Conservation (phyloP, 1,140 invertebrate species). For the Sycophila sp. region DNA sequence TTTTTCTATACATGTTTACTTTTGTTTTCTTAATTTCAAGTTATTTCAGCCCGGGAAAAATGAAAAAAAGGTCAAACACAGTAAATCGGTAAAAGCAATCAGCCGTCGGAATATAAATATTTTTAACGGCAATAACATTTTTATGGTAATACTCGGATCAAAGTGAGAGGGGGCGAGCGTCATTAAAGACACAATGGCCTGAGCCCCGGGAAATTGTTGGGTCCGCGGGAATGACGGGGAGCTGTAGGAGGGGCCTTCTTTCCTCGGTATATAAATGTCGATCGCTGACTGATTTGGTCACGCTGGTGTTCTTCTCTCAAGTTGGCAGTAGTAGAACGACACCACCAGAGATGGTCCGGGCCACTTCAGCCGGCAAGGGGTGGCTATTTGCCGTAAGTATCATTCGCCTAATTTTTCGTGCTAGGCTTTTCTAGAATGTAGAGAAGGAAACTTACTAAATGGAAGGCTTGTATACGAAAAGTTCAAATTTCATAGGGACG, state of each 20-base stretch:
- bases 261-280: conserved; percentile 29
- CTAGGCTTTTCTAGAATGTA: neutral
- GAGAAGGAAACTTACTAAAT: conserved; percentile 38
- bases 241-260: conserved; percentile 1
- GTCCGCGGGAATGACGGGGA: too few species aligned
- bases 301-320: neutral
- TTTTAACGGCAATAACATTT: too few species aligned
- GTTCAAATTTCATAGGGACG: conserved; percentile 16
- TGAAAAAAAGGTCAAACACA: too few species aligned
- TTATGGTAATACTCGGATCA: neutral
- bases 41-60: too few species aligned
- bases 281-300: conserved; percentile 2
- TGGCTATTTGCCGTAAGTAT: conserved; percentile 34
- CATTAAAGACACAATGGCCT: neutral
- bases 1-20: too few species aligned
- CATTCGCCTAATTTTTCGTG: neutral
- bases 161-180: conserved; percentile 24
- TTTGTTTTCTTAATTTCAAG: too few species aligned
- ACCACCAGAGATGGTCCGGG: conserved; percentile 29
- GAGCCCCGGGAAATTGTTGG: neutral
- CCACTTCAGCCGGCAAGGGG: conserved; percentile 13
- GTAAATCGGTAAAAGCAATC: too few species aligned
- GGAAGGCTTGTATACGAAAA: conserved; percentile 40
- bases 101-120: too few species aligned
- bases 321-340: neutral